A percentile compares a stretch with the other conserved stretches of the same genome.
phyloP scores from a whole-genome alignment of 2,113 vertebrate genomes.

The Sapayoa aenigma region DNA sequence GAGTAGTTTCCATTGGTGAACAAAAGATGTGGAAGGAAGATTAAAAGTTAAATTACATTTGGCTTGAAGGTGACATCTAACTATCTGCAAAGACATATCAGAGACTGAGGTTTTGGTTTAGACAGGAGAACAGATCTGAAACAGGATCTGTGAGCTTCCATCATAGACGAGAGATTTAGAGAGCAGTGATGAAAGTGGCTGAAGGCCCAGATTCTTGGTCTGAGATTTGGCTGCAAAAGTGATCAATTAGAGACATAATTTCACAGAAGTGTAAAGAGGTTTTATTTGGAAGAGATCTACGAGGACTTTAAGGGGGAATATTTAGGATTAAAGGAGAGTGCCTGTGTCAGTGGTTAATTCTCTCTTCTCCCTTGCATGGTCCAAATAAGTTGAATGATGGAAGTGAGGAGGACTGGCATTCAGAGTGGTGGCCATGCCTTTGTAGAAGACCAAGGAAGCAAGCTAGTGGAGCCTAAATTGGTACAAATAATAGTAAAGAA shows the following conservation, averaged over 20 bases:
- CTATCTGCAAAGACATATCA: background rate
- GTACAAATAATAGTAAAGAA: background rate
- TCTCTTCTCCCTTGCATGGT: background rate
- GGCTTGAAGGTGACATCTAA: background rate
- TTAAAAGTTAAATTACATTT: background rate
- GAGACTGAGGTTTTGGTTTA: background rate
- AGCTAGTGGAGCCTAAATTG: background rate
- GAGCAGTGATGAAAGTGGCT: background rate
- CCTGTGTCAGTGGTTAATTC: background rate
- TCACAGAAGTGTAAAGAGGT: background rate
- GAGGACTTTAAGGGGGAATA: accelerated
- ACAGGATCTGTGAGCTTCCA: background rate
- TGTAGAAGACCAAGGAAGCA: background rate
- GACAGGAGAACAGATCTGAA: background rate
- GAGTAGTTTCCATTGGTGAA: background rate
- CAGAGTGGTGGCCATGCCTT: background rate
- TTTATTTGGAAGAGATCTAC: background rate
- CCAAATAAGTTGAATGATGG: background rate
- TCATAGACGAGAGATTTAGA: background rate
- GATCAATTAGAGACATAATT: background rate
- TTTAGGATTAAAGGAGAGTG: background rate
- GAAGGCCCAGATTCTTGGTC: background rate
- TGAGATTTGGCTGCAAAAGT: background rate
- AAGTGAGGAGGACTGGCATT: background rate
- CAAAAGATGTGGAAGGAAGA: background rate